These are phyloP conservation scores for Drosophila neotestacea DNA, from an alignment of 2,888 invertebrate species.

Conservation along the genomic window DNA sequence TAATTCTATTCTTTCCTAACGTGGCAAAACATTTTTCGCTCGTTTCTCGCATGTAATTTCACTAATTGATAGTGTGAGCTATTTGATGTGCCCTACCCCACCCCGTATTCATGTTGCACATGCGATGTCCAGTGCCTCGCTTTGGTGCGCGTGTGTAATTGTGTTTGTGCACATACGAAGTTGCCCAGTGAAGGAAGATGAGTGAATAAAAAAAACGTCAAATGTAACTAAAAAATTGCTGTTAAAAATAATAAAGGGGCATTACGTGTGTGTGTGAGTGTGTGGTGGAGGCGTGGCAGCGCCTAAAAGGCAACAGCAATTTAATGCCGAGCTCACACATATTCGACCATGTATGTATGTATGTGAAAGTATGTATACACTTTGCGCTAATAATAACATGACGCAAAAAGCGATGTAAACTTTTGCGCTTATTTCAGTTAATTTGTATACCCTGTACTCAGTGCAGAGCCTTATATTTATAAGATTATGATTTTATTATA, in stretches of 20 bases:
- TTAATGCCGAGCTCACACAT: constrained; percentile 49
- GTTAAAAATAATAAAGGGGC: constrained; percentile 70
- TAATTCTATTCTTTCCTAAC: constrained; percentile 62
- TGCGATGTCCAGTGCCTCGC: constrained; percentile 38
- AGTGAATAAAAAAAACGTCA: constrained; percentile 50
- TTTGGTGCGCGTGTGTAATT: constrained; percentile 66
- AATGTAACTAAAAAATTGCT: constrained; percentile 67
- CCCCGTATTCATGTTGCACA: constrained; percentile 1
- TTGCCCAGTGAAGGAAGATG: constrained; percentile 38
- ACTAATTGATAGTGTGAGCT: constrained; percentile 80
- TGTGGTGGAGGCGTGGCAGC: constrained; percentile 19
- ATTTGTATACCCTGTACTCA: constrained; percentile 25
- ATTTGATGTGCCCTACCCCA: constrained; percentile 27
- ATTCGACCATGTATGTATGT: neutral
- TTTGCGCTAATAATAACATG: constrained; percentile 55
- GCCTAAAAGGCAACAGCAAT: constrained; percentile 52
- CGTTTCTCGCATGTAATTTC: constrained; percentile 75
- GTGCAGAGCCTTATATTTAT: neutral
- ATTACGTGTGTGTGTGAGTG: constrained; percentile 46
- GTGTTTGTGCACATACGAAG: constrained; percentile 66
- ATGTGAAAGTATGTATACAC: constrained; percentile 4
- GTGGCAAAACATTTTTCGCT: constrained; percentile 69
- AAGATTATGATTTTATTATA: no score
- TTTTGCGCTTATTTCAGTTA: constrained; percentile 51
- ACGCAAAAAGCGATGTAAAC: constrained; percentile 40